Conservation (phyloP, 2,888 invertebrate species). For the Petrolisthes cinctipes region DNA sequence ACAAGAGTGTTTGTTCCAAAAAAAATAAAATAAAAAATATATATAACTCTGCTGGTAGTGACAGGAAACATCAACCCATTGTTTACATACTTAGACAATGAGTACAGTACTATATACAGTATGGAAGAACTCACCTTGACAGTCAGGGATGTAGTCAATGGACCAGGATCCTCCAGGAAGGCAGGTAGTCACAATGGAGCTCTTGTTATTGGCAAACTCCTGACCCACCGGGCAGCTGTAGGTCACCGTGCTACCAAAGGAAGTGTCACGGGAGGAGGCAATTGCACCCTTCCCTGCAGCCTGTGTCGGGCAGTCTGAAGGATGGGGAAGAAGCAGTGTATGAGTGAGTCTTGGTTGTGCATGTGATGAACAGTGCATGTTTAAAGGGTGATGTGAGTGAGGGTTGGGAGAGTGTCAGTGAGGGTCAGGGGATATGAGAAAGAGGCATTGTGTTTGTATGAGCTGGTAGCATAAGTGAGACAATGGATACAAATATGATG, state of each 20-base stretch:
- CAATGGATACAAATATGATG: neutral
- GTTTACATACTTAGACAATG: too few relatives aligned
- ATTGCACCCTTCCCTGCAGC: conserved; percentile 88
- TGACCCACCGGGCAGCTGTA: conserved; percentile 94
- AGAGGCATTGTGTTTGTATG: neutral
- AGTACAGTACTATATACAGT: too few relatives aligned
- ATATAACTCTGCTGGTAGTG: too few relatives aligned
- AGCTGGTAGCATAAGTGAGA: too few relatives aligned
- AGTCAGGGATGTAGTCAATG: conserved; percentile 89
- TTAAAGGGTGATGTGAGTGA: neutral
- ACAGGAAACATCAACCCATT: too few relatives aligned
- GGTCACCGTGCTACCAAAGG: conserved; percentile 88
- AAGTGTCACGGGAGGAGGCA: conserved; percentile 90
- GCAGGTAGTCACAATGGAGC: conserved; percentile 87
- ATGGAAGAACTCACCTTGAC: conserved; percentile 78
- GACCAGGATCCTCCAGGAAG: conserved; percentile 93
- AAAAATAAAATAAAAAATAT: too few relatives aligned
- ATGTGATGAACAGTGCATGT: neutral
- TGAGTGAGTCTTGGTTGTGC: neutral
- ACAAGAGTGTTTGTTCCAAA: too few relatives aligned
- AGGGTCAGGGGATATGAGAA: neutral
- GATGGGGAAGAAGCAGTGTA: neutral
- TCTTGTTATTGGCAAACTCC: conserved; percentile 91
- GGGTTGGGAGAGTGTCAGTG: too few relatives aligned
- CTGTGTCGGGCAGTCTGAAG: conserved; percentile 85